Evolutionary conservation across 1,140 invertebrate genomes (phyloP), one percentile per base, ranked within the genome.

Genomic region (Battus philenor): DNA sequence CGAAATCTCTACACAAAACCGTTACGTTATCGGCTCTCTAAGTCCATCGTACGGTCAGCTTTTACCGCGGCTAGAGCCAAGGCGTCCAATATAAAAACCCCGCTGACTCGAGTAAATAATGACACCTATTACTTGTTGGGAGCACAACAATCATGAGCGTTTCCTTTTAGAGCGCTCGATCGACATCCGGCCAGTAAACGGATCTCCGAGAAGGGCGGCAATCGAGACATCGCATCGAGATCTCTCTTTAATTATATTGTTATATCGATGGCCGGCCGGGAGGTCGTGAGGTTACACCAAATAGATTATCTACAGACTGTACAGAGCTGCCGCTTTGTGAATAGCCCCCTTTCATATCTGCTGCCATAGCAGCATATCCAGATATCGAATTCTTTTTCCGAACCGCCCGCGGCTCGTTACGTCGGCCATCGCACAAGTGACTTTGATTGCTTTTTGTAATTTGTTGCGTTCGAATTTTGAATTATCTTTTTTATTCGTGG

Each of bases 201-300:
- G 58, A 71, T 50, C 45, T 36, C 59, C 59, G 51, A 50, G 55
- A 54, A 57, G 53, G 51, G 24, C 31, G 26, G 36, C 38, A 11
- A 33, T 34, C 24, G 33, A 29, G 13, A 32, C 60, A 64, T 69
- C 64, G 55, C 41, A 64, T 59, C 57, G 65, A 62, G 72, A 80
- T 80, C 66, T 78, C 71, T 69, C 77, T 84, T 84, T 84, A 84
- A 84, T 84, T 81, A 84, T 84, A 83, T 83, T 80, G 80, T 84
- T 79, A 80, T 68, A 59, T 62, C 68, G 68, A 63, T 67, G 65
- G 61, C 47, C 52, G 50, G 38, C 39, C 53, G 50, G 58, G 66
- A 75, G 80, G 77, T 84, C 80, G 80, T 75, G 80, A 72, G 80
- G 80, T 84, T 78, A 82, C 56, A 79, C 68, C 64, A 82, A 81